These are phyloP conservation scores for Aphodius sticticus DNA, from an alignment of 2,888 invertebrate species.

Conservation along the genomic window DNA sequence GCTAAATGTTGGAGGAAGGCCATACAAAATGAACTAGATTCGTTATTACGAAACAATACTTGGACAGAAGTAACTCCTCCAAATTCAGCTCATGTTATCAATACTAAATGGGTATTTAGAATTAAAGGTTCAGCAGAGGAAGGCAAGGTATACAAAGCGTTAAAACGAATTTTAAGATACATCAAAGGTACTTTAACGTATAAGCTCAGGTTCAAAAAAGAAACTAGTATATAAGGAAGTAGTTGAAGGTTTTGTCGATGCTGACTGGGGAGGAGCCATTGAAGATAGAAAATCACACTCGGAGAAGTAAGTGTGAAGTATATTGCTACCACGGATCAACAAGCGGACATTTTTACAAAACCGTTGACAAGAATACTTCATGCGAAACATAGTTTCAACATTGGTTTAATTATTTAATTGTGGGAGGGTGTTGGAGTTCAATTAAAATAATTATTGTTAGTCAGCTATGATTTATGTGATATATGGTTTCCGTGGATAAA, in stretches of 20 bases:
- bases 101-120: slow-evolving; percentile 29
- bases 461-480: too few relatives aligned
- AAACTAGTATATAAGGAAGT: slow-evolving; percentile 24
- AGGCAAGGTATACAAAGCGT: slow-evolving; percentile 33
- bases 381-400: too few relatives aligned
- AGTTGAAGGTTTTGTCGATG: slow-evolving; percentile 45
- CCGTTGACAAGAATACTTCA: background rate
- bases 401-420: too few relatives aligned
- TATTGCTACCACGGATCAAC: background rate
- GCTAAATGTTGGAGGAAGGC: slow-evolving; percentile 57
- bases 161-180: slow-evolving; percentile 42
- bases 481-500: too few relatives aligned
- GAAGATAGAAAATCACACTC: slow-evolving; percentile 39
- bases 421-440: too few relatives aligned
- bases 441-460: too few relatives aligned
- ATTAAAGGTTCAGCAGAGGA: slow-evolving; percentile 29
- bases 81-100: slow-evolving; percentile 25
- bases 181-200: slow-evolving; percentile 37
- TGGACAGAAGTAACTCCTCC: slow-evolving; percentile 22
- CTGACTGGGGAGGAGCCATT: slow-evolving; percentile 49
- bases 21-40: slow-evolving; percentile 29
- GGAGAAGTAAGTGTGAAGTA: background rate
- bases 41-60: slow-evolving; percentile 35
- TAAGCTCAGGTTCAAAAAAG: slow-evolving; percentile 30
- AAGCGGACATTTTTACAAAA: slow-evolving; percentile 6